Evolutionary conservation across 2,888 invertebrate genomes (phyloP).

Genomic region (Arctia plantaginis): DNA sequence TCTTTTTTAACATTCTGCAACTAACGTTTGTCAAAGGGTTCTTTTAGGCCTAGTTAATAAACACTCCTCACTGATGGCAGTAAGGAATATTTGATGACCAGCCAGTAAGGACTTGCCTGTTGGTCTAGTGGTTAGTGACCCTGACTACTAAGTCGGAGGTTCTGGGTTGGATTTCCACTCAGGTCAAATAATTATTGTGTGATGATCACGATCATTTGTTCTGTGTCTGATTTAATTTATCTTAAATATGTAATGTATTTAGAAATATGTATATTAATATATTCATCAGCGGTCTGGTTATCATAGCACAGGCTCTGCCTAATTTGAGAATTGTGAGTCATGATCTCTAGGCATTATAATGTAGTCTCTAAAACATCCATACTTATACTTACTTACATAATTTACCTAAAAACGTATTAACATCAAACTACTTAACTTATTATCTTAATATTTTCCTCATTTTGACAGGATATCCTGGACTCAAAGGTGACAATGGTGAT

Average conservation of each 20-base stretch:
- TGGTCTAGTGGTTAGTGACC: background rate
- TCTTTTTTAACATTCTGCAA: background rate
- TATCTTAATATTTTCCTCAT: background rate
- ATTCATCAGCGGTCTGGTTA: too few species aligned
- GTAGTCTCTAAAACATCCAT: too few species aligned
- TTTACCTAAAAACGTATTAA: background rate
- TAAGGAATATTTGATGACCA: background rate
- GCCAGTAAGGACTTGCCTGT: background rate
- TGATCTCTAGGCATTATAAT: too few species aligned
- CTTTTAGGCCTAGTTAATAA: background rate
- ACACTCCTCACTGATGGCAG: background rate
- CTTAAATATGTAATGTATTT: too few species aligned
- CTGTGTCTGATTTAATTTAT: too few species aligned
- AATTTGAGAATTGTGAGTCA: too few species aligned
- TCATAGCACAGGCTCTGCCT: too few species aligned
- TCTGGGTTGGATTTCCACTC: background rate
- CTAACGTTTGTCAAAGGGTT: background rate
- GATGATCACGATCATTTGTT: too few species aligned
- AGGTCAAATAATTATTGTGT: too few species aligned
- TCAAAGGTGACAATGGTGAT: slow-evolving; percentile 70
- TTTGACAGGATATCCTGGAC: slow-evolving; percentile 48
- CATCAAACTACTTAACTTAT: background rate
- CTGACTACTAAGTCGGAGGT: background rate
- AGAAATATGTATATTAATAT: too few species aligned
- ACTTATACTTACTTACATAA: background rate